Evolutionary conservation across 2,888 invertebrate species (phyloP).

Genomic region (Strigamia transsilvanica): DNA sequence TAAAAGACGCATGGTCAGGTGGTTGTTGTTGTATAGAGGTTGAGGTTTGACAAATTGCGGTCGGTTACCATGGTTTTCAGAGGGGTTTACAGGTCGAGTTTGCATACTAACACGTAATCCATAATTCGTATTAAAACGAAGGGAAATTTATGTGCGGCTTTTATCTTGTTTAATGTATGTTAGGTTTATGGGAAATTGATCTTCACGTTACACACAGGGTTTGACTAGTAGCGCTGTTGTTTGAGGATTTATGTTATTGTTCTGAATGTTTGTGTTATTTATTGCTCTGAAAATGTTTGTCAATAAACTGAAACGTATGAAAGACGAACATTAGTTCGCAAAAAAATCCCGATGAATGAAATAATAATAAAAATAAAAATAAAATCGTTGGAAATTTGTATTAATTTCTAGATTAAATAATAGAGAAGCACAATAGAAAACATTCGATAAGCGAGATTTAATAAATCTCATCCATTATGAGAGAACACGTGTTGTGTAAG

Average conservation of each 20-base stretch:
- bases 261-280: no score
- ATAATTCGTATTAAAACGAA: background rate
- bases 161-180: background rate
- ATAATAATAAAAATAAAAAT: no score
- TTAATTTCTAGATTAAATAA: background rate
- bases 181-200: background rate
- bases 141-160: background rate
- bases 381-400: no score
- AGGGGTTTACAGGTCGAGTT: background rate
- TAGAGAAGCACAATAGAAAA: background rate
- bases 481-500: background rate
- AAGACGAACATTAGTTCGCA: no score
- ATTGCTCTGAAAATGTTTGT: no score
- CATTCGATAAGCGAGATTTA: background rate
- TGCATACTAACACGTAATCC: background rate
- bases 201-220: background rate
- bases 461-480: constrained; percentile 4
- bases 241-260: background rate
- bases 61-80: background rate
- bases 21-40: background rate
- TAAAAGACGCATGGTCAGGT: background rate
- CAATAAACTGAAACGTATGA: no score
- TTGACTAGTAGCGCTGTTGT: background rate
- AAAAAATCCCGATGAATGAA: no score
- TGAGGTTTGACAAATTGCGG: background rate